Percentiles rank a stretch among this genome's conserved stretches.
Evolutionary conservation across 1,140 invertebrate genomes (phyloP).

Genomic region (Magallana gigas): DNA sequence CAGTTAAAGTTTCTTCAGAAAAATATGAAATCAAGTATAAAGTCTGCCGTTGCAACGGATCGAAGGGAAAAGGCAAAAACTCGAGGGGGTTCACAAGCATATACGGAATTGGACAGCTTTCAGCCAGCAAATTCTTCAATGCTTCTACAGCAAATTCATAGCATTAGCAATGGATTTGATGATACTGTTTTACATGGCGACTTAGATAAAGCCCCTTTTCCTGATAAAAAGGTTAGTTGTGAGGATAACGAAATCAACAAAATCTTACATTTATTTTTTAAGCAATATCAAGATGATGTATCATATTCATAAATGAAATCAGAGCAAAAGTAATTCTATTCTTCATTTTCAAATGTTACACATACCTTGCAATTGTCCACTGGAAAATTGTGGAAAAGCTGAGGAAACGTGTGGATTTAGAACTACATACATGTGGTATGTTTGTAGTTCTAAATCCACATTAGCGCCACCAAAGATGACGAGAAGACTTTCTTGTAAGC

Average conservation of each 20-base stretch:
- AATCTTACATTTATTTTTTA: neutral
- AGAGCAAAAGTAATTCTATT: neutral
- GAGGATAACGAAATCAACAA: neutral
- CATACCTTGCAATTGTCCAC: neutral
- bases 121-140: neutral
- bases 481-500: neutral
- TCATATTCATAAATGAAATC: too few relatives aligned
- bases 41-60: neutral
- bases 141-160: neutral
- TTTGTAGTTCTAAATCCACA: neutral
- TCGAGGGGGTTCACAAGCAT: neutral
- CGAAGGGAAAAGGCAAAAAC: neutral
- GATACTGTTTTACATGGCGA: neutral
- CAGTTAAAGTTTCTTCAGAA: neutral
- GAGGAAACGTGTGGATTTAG: neutral
- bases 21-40: conserved; percentile 1
- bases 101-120: neutral
- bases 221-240: neutral
- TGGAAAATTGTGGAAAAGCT: neutral
- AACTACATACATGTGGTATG: too few relatives aligned
- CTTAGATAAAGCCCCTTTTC: neutral
- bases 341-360: neutral
- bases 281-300: too few relatives aligned
- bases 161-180: neutral
- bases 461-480: neutral